Evolutionary conservation across 1,140 invertebrate species (phyloP).

Genomic region (Tribolium castaneum): DNA sequence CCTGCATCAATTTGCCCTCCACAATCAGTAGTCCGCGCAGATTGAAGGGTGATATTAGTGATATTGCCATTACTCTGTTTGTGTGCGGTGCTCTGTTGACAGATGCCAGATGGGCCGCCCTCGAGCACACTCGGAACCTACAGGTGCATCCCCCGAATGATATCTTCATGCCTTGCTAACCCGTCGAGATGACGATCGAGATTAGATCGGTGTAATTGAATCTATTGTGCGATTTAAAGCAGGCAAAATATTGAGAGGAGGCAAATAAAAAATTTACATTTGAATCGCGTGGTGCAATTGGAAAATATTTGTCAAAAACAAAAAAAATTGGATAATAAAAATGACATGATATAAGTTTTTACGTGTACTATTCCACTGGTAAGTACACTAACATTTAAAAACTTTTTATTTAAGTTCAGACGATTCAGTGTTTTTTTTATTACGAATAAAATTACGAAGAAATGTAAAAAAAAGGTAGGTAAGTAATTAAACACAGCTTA

Average conservation of each 20-base stretch:
- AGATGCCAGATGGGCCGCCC: slow-evolving; percentile 40
- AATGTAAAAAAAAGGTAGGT: background rate
- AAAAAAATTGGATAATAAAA: too few relatives aligned
- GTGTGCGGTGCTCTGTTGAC: slow-evolving; percentile 24
- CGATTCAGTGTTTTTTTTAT: too few relatives aligned
- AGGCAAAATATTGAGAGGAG: background rate
- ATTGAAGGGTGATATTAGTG: slow-evolving; percentile 39
- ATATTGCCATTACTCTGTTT: slow-evolving; percentile 36
- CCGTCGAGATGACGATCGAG: slow-evolving; percentile 19
- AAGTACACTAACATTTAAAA: too few relatives aligned
- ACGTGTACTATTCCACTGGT: too few relatives aligned
- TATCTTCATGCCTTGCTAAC: slow-evolving; percentile 29
- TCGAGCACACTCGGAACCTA: slow-evolving; percentile 29
- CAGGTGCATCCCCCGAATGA: slow-evolving; percentile 39
- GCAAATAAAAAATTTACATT: background rate
- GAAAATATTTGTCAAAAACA: background rate
- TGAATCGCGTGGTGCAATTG: background rate
- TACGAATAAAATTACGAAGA: too few relatives aligned
- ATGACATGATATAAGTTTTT: too few relatives aligned
- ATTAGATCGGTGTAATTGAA: slow-evolving; percentile 5
- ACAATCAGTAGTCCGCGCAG: slow-evolving; percentile 43
- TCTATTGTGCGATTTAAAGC: background rate
- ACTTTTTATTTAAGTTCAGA: too few relatives aligned
- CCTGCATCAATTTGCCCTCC: slow-evolving; percentile 12
- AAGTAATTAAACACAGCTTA: too few relatives aligned